Evolutionary conservation across 2,797 vertebrate species (phyloP).

Genomic region (Alfaro cultratus): DNA sequence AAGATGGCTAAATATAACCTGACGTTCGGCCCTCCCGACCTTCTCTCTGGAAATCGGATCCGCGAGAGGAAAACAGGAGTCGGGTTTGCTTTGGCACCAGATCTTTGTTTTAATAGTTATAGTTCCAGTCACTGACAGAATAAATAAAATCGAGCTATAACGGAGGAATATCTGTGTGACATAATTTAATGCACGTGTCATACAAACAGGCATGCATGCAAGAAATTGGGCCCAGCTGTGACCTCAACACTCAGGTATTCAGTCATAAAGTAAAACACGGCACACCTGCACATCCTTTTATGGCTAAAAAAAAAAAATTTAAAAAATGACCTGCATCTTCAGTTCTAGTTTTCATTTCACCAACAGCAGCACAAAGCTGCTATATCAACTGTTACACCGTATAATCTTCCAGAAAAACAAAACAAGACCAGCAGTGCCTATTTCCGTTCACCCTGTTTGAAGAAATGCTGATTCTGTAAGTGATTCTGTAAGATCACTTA

Average conservation of each 20-base stretch:
- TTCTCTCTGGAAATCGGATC: background rate
- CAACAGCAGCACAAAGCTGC: background rate
- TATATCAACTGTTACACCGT: background rate
- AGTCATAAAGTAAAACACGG: background rate
- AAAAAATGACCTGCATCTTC: background rate
- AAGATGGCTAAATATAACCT: slow-evolving; percentile 42
- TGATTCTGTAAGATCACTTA: background rate
- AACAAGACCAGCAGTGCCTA: background rate
- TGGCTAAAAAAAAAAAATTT: background rate
- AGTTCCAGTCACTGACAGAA: slow-evolving; percentile 13
- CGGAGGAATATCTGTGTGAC: background rate
- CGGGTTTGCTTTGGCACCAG: background rate
- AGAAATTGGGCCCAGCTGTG: slow-evolving; percentile 4
- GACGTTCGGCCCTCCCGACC: background rate
- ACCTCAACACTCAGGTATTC: slow-evolving; percentile 1
- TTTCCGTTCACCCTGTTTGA: background rate
- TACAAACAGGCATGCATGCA: slow-evolving; percentile 1
- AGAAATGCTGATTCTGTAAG: background rate
- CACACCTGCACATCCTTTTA: background rate
- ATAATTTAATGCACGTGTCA: background rate
- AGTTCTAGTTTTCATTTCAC: background rate
- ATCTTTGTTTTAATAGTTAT: background rate
- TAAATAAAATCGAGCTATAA: slow-evolving; percentile 18
- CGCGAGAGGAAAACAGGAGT: background rate
- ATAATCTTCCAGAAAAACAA: background rate